A percentile compares a stretch with the other conserved stretches of the same genome.
Evolutionary conservation across 2,113 vertebrate genomes (phyloP).

Genomic region (Antechinus flavipes): DNA sequence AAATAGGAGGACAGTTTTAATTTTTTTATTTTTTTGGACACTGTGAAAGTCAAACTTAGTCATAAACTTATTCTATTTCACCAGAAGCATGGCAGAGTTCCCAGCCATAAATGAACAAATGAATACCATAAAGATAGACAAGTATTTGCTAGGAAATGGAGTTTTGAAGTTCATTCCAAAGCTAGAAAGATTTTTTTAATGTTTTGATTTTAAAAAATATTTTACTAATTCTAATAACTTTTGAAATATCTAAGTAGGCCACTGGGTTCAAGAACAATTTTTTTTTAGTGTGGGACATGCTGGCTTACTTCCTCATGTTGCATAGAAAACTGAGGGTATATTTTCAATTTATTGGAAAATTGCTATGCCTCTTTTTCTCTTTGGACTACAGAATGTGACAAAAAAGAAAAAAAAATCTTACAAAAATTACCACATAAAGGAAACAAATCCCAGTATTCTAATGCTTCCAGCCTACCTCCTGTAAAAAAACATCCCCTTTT

Average conservation of each 20-base stretch:
- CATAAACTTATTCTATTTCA: constrained; percentile 59
- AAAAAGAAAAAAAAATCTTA: constrained; percentile 4
- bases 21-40: constrained; percentile 35
- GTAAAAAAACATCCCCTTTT: background rate
- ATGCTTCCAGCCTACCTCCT: constrained; percentile 1
- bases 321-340: constrained; percentile 25
- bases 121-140: constrained; percentile 36
- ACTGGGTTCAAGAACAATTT: constrained; percentile 21
- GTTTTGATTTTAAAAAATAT: background rate
- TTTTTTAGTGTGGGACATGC: background rate
- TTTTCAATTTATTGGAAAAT: constrained; percentile 29
- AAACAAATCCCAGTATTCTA: constrained; percentile 10
- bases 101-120: constrained; percentile 50
- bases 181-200: background rate
- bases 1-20: constrained; percentile 17
- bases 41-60: constrained; percentile 50
- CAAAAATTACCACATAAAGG: background rate
- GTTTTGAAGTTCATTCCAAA: constrained; percentile 29
- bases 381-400: constrained; percentile 1
- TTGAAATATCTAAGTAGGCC: constrained; percentile 27
- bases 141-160: constrained; percentile 22
- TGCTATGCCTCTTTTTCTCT: background rate
- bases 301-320: background rate
- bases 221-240: constrained; percentile 31
- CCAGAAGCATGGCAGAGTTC: constrained; percentile 56